These are phyloP conservation scores for Chrysogorgia sp. DNA, from an alignment of 92 coral and sea anemone species.

Conservation along the genomic window DNA sequence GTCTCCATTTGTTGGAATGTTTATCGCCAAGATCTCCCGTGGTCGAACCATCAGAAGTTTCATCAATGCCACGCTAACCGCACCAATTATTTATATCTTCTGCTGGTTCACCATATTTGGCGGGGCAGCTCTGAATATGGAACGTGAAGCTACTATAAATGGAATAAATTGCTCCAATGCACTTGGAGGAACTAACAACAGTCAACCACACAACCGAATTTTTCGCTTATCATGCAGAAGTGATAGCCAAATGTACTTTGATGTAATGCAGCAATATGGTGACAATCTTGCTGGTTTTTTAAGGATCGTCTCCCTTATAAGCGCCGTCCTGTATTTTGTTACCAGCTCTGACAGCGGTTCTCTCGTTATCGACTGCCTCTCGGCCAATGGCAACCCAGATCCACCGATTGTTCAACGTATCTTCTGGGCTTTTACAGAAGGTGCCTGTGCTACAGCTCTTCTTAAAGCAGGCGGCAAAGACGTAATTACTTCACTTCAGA, in stretches of 20 bases:
- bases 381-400: conserved; percentile 86
- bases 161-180: conserved; percentile 38
- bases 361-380: conserved; percentile 76
- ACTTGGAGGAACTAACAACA: conserved; percentile 41
- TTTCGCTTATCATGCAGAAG: conserved; percentile 54
- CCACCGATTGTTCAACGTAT: conserved; percentile 83
- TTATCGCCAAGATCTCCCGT: conserved; percentile 60
- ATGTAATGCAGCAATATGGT: conserved; percentile 56
- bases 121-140: conserved; percentile 62
- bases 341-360: conserved; percentile 96
- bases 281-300: conserved; percentile 62
- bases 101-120: conserved; percentile 61
- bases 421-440: conserved; percentile 92
- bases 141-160: conserved; percentile 51
- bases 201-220: conserved; percentile 34
- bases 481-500: conserved; percentile 70
- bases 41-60: conserved; percentile 56
- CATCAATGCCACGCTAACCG: conserved; percentile 50
- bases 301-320: conserved; percentile 65
- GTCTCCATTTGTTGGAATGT: conserved; percentile 65
- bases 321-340: conserved; percentile 80
- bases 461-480: conserved; percentile 70
- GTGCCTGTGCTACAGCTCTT: conserved; percentile 87
- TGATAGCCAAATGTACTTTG: conserved; percentile 56
- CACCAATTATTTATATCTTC: conserved; percentile 51